Evolutionary conservation across 2,113 vertebrate species (phyloP), one percentile per base, ranked within the genome.

Genomic region (Ammodytes dubius): DNA sequence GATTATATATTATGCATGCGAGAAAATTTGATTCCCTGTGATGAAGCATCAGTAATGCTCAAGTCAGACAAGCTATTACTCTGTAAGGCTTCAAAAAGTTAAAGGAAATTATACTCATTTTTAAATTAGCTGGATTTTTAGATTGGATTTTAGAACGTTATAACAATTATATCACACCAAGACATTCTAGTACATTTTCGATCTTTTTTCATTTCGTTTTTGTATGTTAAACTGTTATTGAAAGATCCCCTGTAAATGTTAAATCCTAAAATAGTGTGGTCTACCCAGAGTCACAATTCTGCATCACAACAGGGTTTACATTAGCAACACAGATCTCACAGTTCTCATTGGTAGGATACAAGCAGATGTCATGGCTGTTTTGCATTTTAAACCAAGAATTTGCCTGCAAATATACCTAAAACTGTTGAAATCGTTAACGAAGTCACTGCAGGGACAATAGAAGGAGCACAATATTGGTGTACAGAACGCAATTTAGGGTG

Each of bases 301-400:
- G 83, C 88, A 90, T 82, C 87, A 88, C 85, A 87, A 89, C 89
- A 87, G 73, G 69, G 68, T 80, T 87, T 66, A 85, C 81, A 86
- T 85, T 79, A 73, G 84, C 74, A 84, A 70, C 87, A 79, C 67
- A 52, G 74, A 74, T 15, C 47, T 14, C 60, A 46, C 58, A 8
- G 56, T 66, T 75, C 81, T 88, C 74, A 86, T 87, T 91, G 89
- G 91, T 59, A 73, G 85, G 65, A 60, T 43, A 45, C 40, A 60
- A 40, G 73, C 69, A 67, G 65, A 84, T 84, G 82, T 81, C 72
- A 59, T 54, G 52, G 74, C 78, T 42, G 79, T 72, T 84, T 69
- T 75, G 81, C 71, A 67, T 81, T 80, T 71, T 56, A 63, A 84
- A 68, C 4, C 1, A 50, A 79, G 49, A 74, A 50, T 70, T 59